Evolutionary conservation across 2,113 vertebrate species (phyloP), one percentile per base, ranked within the genome.

Genomic region (Misgurnus mizolepis): DNA sequence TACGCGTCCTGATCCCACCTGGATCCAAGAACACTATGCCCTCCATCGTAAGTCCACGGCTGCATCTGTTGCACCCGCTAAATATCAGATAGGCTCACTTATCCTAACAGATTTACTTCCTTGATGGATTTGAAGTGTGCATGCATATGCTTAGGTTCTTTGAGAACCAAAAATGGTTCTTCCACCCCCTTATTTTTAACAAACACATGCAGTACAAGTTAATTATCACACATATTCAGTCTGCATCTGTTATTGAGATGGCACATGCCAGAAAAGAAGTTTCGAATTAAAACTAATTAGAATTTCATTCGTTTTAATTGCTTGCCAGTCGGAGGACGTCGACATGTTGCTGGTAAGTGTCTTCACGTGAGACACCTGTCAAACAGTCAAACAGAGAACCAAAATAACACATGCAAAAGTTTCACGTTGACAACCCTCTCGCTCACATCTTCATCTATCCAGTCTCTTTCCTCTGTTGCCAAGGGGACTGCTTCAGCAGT

Each of bases 11-110:
- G 83, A 95, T 98, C 90, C 96, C 95, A 53, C 96, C 96, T 11
- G 90, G 93, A 87, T 94, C 93, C 93, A 98, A 97, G 92, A 95
- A 93, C 83, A 94, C 94, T 72, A 95, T 98, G 95, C 94, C 95
- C 64, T 93, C 95, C 67, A 92, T 97, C 80, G 96, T 98, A 94
- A 97, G 92, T 89, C 12, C 1, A 3, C 1, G 1, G 4, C 3
- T n/a, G 5, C 9, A 10, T 68, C 5, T 64, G 7, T 41, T 8
- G 10, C 7, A 47, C 7, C 45, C 7, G 7, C 7, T 8, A 47
- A 47, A 10, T 10, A 8, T 47, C 45, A 47, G 45, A 47, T 47
- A 7, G 10, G 10, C 7, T 7, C 45, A 47, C 7, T 47, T 10
- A 47, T n/a, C n/a, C n/a, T n/a, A n/a, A 47, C 10, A 47, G 45